These are phyloP conservation scores for Andrena trimmerana DNA, from an alignment of 2,888 invertebrate species.

Conservation along the genomic window DNA sequence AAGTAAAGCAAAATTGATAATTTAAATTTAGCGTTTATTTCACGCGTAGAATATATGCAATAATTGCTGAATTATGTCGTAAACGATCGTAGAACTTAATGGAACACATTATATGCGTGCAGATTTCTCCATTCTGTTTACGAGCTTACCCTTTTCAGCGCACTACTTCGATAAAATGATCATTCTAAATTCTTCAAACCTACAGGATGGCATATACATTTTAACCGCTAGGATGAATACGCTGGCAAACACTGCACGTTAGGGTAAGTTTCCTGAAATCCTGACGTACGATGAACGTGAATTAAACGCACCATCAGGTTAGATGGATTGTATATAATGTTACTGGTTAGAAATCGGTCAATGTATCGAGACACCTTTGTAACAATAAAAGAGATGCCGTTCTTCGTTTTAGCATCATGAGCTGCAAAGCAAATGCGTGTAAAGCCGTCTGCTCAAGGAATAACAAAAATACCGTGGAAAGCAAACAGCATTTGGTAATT, in stretches of 20 bases:
- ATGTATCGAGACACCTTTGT: neutral
- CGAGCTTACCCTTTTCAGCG: neutral
- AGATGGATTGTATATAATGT: neutral
- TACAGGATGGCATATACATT: constrained; percentile 21
- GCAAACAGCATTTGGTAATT: constrained; percentile 64
- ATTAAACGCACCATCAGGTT: constrained; percentile 30
- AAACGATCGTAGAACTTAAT: constrained; percentile 18
- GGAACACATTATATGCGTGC: neutral
- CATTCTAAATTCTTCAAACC: constrained; percentile 32
- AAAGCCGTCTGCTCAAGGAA: constrained; percentile 60
- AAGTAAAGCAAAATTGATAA: constrained; percentile 12
- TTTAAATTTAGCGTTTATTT: constrained; percentile 2
- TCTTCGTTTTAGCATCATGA: constrained; percentile 70
- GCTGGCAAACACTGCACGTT: constrained; percentile 36
- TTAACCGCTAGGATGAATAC: constrained; percentile 33
- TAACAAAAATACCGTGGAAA: constrained; percentile 63
- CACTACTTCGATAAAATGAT: constrained; percentile 29
- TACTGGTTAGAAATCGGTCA: neutral
- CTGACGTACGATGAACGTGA: constrained; percentile 1
- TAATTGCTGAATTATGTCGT: neutral
- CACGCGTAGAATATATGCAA: neutral
- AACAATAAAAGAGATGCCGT: constrained; percentile 6
- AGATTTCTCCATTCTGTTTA: neutral
- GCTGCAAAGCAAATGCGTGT: constrained; percentile 59
- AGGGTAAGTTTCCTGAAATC: constrained; percentile 23